A percentile compares a stretch with the other conserved stretches of the same genome.
Evolutionary conservation across 2,113 vertebrate species (phyloP).

Genomic region (Thermophis baileyi): DNA sequence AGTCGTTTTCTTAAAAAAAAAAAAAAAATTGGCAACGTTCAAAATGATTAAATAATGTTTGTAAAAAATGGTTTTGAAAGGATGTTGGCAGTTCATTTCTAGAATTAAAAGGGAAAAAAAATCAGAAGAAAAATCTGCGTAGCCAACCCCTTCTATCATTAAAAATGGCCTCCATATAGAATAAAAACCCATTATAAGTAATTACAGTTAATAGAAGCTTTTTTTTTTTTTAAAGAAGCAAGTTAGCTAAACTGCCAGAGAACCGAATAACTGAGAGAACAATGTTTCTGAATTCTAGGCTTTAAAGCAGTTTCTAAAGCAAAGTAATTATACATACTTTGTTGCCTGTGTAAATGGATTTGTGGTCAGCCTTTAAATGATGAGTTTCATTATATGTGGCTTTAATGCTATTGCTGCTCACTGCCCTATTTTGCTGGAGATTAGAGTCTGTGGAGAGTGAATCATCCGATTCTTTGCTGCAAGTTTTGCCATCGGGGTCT

Average conservation of each 20-base stretch:
- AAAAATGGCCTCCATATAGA: constrained; percentile 38
- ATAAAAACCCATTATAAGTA: constrained; percentile 8
- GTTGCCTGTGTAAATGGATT: constrained; percentile 44
- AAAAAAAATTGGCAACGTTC: constrained; percentile 17
- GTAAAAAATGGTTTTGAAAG: constrained; percentile 32
- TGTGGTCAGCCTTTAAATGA: constrained; percentile 50
- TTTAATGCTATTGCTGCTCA: constrained; percentile 61
- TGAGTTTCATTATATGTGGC: constrained; percentile 59
- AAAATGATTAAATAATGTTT: constrained; percentile 14
- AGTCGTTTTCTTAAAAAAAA: background rate
- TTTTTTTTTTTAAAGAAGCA: background rate
- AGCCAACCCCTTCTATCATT: constrained; percentile 43
- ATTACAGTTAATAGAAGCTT: constrained; percentile 11
- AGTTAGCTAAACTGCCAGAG: constrained; percentile 36
- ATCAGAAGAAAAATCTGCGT: constrained; percentile 40
- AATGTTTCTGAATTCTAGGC: constrained; percentile 48
- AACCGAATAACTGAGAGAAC: constrained; percentile 42
- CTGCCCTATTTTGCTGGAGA: constrained; percentile 57
- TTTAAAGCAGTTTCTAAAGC: constrained; percentile 54
- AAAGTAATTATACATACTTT: constrained; percentile 41
- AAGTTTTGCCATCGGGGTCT: constrained; percentile 64
- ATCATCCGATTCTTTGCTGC: constrained; percentile 65
- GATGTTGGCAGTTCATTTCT: constrained; percentile 35
- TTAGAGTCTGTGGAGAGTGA: constrained; percentile 64
- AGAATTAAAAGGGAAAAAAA: constrained; percentile 37